Evolutionary conservation across 2,888 invertebrate species (phyloP), one percentile per base, ranked within the genome.

Genomic region (Crioceris asparagi): DNA sequence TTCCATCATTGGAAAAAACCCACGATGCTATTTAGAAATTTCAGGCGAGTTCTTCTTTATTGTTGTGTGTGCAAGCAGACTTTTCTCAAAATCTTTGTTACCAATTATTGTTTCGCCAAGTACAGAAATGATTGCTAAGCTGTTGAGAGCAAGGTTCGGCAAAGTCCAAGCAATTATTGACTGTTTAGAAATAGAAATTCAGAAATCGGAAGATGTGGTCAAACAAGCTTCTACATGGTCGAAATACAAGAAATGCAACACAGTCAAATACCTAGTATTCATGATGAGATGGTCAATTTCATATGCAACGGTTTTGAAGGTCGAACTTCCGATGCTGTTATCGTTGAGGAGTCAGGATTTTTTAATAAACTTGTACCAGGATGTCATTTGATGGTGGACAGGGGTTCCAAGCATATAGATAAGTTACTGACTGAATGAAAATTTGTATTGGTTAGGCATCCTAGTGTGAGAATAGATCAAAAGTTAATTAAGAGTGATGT

Each of bases 401-500:
- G 21, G 10, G 21, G 21, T 21, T 21, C 10, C 21, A 21, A 21
- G 10, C 21, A n/a, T 21, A 21, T 21, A 10, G 21, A 21, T 7
- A 6, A 21, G 10, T 21, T 21, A 21, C 21, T 21, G 10, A 10
- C 21, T 21, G 7, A 21, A 21, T 7, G 10, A 10, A 29, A 7
- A 8, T 40, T 41, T 31, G 25, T 14, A 14, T 34, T 48, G 30
- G 27, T 50, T 27, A 40, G 50, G 25, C 52, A 51, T 19, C 49
- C 50, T 12, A 46, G 41, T 39, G 49, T 52, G 10, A 36, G 30
- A 15, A 16, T 38, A 15, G 27, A 23, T 18, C 30, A 45, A 48
- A 38, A 26, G 36, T 8, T 33, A 39, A n/a, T n/a, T 6, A 50
- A 48, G 40, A 31, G 35, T 19, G 46, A 52, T 35, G 51, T 47